Base-by-base conservation (phyloP, 37 sponge, comb jelly and placozoan genomes). In the Haliclona indistincta region DNA sequence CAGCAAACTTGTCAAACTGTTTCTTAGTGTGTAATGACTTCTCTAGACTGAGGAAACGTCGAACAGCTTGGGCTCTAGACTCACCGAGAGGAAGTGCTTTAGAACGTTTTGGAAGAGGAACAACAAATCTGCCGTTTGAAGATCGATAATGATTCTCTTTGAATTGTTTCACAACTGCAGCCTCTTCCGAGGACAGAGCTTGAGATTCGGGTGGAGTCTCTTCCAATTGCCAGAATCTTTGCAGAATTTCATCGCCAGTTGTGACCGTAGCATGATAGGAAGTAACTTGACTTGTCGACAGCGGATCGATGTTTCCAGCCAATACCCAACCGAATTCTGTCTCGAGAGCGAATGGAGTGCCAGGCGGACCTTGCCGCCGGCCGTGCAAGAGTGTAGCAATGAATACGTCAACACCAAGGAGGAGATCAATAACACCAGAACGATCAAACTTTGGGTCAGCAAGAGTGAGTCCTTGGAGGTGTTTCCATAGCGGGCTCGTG, bases 161-260 rank as follows among this genome's bases (percentile, higher is more conserved):
- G 28, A 68, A 68, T 8, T 68, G 69, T 7, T 68, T 22, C 7
- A 68, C 26, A 6, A 30, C 69, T 7, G 69, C 43, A 5, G 56
- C 32, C 35, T 79, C 80, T 58, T 79, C 71, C 35, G 37, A 25
- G 51, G 80, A 40, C 11, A 78, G 39, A n/a, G 58, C 54, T 29
- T 39, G 22, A 34, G 37, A 54, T 26, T 41, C 43, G 23, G 55
- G 34, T 44, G 70, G 70, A 26, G 30, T 52, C 13, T 68, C 51
- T 43, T 68, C 70, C 26, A 68, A 28, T 25, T 68, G 52, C 70
- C 70, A 68, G 26, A 68, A 68, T 43, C 45, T 68, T 13, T 52
- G 19, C 28, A 68, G 30, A 26, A 68, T 5, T 32, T 77, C 68
- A 33, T 77, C 78, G 28, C 79, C 79, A 30, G 64, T 38, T 26